phyloP scores from a whole-genome alignment of 2,888 invertebrate genomes.

The Congeria kusceri region DNA sequence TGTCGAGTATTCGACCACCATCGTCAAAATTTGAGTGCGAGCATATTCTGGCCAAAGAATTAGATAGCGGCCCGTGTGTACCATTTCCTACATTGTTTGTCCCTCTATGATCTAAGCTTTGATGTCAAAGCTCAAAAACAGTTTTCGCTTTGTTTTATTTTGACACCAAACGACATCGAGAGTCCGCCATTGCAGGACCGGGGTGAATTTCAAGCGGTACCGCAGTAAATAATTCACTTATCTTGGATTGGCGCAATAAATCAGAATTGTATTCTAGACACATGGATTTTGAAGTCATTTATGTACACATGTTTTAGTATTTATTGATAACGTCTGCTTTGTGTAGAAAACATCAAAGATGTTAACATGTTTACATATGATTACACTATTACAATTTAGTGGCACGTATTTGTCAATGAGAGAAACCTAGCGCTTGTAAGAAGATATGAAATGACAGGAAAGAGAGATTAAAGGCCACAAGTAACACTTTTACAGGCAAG shows the following conservation, averaged over 20 bases:
- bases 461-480: conserved; percentile 41
- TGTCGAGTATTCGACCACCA: too few species aligned
- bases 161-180: conserved; percentile 54
- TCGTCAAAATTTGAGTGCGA: too few species aligned
- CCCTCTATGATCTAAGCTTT: conserved; percentile 13
- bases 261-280: conserved; percentile 63
- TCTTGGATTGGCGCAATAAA: conserved; percentile 67
- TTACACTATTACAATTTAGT: conserved; percentile 62
- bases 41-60: too few species aligned
- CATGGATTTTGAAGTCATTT: conserved; percentile 63
- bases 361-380: conserved; percentile 47
- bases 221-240: conserved; percentile 66
- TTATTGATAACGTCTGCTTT: conserved; percentile 66
- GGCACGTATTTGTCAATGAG: conserved; percentile 57
- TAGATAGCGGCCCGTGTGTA: too few species aligned
- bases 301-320: conserved; percentile 67
- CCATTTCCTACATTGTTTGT: too few species aligned
- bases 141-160: conserved; percentile 21
- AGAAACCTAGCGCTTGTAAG: conserved; percentile 40
- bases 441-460: conserved; percentile 44
- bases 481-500: conserved; percentile 22
- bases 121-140: conserved; percentile 26
- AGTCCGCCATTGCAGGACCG: conserved; percentile 60
- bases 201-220: conserved; percentile 57
- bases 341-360: conserved; percentile 62